Evolutionary conservation across 2,113 vertebrate genomes (phyloP).

Genomic region (Lamprologus speciosus): DNA sequence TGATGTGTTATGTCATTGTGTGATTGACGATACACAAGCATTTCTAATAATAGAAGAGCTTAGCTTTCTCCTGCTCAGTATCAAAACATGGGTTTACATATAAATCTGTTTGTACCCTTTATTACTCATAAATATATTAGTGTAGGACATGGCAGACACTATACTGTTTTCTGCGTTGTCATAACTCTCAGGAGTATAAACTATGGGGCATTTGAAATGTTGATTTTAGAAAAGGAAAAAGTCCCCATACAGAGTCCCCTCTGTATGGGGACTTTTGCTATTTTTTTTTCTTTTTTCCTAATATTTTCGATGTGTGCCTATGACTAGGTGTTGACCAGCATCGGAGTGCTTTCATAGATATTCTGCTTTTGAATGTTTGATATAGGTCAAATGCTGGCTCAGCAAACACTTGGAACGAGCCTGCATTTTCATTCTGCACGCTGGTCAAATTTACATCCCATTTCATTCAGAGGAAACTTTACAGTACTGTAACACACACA

Average conservation of each 20-base stretch:
- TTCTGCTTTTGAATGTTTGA: conserved; percentile 38
- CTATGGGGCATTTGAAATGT: background rate
- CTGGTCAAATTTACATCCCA: conserved; percentile 58
- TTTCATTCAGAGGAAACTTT: conserved; percentile 47
- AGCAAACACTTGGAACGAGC: conserved; percentile 32
- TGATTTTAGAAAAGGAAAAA: background rate
- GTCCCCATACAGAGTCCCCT: background rate
- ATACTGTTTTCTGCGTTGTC: background rate
- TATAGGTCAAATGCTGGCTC: conserved; percentile 54
- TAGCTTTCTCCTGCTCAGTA: background rate
- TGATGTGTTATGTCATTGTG: background rate
- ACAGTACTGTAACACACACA: conserved; percentile 5
- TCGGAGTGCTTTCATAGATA: conserved; percentile 22
- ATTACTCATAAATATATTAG: background rate
- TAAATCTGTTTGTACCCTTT: background rate
- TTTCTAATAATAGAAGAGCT: background rate
- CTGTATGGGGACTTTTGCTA: background rate
- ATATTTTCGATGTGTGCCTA: background rate
- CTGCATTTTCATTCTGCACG: conserved; percentile 35
- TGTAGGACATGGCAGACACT: background rate
- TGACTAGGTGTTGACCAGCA: conserved; percentile 10
- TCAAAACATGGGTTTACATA: background rate
- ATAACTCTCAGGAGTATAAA: background rate
- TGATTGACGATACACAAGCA: background rate
- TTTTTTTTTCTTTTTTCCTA: background rate